phyloP scores from a whole-genome alignment of 2,888 invertebrate species.

The Pseudococcus longispinus region DNA sequence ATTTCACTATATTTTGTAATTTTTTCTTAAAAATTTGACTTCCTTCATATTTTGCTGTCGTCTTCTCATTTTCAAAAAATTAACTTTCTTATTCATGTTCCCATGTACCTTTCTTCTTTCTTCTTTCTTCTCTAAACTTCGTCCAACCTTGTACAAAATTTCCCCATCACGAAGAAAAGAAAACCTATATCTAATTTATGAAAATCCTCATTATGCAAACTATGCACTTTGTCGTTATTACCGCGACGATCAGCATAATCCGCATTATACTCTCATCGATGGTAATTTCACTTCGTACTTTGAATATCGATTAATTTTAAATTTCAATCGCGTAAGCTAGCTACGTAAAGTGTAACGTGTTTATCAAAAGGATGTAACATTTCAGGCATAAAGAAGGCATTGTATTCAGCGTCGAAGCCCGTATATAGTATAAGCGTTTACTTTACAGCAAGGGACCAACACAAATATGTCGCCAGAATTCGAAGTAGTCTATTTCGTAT shows the following conservation, averaged over 20 bases:
- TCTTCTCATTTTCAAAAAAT: too few relatives aligned
- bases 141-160: background rate
- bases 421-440: slow-evolving; percentile 29
- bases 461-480: slow-evolving; percentile 46
- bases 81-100: too few relatives aligned
- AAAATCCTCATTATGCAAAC: background rate
- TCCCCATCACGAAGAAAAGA: background rate
- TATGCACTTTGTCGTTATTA: background rate
- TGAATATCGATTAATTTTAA: slow-evolving; percentile 35
- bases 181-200: background rate
- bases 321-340: slow-evolving; percentile 45
- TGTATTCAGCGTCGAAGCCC: slow-evolving; percentile 4
- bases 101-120: too few relatives aligned
- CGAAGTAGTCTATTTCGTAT: slow-evolving; percentile 45
- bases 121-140: too few relatives aligned
- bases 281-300: background rate
- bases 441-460: slow-evolving; percentile 41
- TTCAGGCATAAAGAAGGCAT: slow-evolving; percentile 41
- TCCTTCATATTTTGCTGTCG: too few relatives aligned
- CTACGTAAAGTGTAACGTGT: slow-evolving; percentile 38
- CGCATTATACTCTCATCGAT: background rate
- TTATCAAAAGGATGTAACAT: slow-evolving; percentile 45
- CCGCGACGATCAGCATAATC: background rate
- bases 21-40: too few relatives aligned
- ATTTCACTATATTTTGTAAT: too few relatives aligned